Percentiles rank a stretch among this genome's conserved stretches.
Conservation (phyloP, 2,113 vertebrate species). For the Onychostruthus taczanowskii region DNA sequence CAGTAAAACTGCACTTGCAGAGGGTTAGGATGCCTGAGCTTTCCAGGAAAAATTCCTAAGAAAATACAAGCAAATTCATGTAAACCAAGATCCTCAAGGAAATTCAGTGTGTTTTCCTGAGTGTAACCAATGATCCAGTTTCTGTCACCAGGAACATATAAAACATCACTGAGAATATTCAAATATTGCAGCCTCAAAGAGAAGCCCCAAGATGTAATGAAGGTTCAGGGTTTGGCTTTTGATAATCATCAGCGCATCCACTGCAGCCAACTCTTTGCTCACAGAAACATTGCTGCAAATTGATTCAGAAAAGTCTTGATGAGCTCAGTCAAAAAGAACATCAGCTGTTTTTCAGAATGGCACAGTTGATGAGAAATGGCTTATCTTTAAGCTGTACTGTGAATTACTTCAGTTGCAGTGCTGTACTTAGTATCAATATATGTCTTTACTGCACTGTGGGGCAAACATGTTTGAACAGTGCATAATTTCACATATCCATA, state of each 20-base stretch:
- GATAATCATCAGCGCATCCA: not conserved
- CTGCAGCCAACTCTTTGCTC: not conserved
- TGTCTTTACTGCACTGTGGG: not conserved
- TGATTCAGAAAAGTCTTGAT: not conserved
- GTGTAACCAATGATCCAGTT: not conserved
- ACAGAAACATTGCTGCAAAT: not conserved
- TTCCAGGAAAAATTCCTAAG: slow-evolving; percentile 27
- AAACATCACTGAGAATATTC: not conserved
- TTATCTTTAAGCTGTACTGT: not conserved
- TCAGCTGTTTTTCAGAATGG: not conserved
- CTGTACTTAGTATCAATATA: not conserved
- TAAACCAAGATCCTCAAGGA: not conserved
- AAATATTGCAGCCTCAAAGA: not conserved
- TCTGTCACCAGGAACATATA: not conserved
- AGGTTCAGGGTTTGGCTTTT: not conserved
- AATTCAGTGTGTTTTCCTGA: not conserved
- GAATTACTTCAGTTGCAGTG: not conserved
- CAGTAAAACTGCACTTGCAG: not conserved
- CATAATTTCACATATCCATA: not conserved
- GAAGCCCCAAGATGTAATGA: not conserved
- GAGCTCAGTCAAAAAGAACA: not conserved
- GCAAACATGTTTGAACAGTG: not conserved
- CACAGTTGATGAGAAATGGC: not conserved
- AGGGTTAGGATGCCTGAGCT: not conserved
- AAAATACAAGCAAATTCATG: not conserved